A percentile compares a stretch with the other conserved stretches of the same genome.
Conservation (phyloP, 2,888 invertebrate species). For the Mythimna lalbum region DNA sequence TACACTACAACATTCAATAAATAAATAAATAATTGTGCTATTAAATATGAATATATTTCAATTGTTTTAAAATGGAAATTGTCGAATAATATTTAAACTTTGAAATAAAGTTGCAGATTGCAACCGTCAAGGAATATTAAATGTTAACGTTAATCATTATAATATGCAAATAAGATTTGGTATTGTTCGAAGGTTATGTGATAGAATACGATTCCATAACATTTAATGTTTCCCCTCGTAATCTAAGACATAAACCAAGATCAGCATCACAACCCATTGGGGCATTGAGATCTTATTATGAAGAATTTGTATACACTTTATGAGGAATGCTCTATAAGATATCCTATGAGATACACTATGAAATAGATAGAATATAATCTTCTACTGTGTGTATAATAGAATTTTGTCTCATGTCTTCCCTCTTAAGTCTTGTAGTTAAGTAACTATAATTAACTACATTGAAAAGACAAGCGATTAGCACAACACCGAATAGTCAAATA, state of each 20-base stretch:
- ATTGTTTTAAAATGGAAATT: conserved; percentile 35
- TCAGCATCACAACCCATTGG: conserved; percentile 62
- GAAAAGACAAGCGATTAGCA: conserved; percentile 66
- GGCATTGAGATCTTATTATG: conserved; percentile 56
- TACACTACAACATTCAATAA: conserved; percentile 44
- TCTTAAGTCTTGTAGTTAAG: conserved; percentile 65
- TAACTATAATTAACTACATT: conserved; percentile 62
- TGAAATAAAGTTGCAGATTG: conserved; percentile 40
- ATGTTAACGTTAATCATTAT: conserved; percentile 44
- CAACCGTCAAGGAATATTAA: conserved; percentile 46
- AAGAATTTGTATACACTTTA: conserved; percentile 56
- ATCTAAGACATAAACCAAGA: conserved; percentile 37
- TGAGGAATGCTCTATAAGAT: conserved; percentile 55
- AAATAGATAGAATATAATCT: conserved; percentile 65
- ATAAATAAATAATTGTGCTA: conserved; percentile 47
- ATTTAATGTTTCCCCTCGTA: conserved; percentile 48
- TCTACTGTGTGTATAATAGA: conserved; percentile 64
- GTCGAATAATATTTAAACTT: conserved; percentile 43
- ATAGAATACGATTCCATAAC: conserved; percentile 35
- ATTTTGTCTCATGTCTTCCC: conserved; percentile 64
- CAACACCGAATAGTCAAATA: conserved; percentile 63
- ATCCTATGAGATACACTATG: conserved; percentile 62
- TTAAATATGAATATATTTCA: conserved; percentile 50
- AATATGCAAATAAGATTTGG: conserved; percentile 51
- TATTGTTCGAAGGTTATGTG: conserved; percentile 24